Percentiles rank a stretch among this genome's conserved stretches.
These are phyloP conservation scores for Panthera uncia DNA, from an alignment of 2,113 vertebrate genomes.

Conservation along the genomic window DNA sequence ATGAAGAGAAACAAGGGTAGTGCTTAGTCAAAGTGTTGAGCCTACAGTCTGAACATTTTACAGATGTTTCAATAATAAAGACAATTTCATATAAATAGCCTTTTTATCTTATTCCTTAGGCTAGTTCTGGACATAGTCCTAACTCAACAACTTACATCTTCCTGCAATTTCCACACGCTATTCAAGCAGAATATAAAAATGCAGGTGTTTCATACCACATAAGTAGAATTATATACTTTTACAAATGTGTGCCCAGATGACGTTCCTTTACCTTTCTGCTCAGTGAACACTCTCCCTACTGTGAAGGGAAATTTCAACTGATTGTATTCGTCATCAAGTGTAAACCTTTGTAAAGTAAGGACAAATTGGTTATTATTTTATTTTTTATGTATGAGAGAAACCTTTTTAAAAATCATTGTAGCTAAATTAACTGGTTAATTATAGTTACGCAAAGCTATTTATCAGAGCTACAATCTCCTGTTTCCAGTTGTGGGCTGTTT, in stretches of 20 bases:
- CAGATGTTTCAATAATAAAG: not conserved
- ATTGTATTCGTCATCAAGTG: conserved; percentile 4
- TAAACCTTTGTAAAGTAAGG: not conserved
- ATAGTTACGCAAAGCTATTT: conserved; percentile 26
- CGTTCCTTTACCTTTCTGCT: not conserved
- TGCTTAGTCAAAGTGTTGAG: not conserved
- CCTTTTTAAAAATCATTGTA: conserved; percentile 32
- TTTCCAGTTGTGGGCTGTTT: conserved; percentile 1
- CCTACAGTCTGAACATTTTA: not conserved
- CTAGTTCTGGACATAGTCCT: not conserved
- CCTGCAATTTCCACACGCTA: not conserved
- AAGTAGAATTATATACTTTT: conserved; percentile 35
- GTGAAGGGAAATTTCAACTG: not conserved
- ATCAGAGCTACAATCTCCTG: not conserved
- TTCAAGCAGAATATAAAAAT: not conserved
- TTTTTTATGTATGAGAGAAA: conserved; percentile 27
- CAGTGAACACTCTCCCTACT: not conserved
- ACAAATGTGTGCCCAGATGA: not conserved
- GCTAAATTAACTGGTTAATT: conserved; percentile 56
- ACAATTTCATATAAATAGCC: not conserved
- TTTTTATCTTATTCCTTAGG: not conserved
- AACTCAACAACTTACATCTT: not conserved
- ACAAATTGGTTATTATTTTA: conserved; percentile 31
- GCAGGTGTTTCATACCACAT: not conserved
- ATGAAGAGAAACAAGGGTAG: not conserved